These are phyloP conservation scores for Anolis sagrei DNA, from an alignment of 2,113 vertebrate genomes.

Conservation along the genomic window DNA sequence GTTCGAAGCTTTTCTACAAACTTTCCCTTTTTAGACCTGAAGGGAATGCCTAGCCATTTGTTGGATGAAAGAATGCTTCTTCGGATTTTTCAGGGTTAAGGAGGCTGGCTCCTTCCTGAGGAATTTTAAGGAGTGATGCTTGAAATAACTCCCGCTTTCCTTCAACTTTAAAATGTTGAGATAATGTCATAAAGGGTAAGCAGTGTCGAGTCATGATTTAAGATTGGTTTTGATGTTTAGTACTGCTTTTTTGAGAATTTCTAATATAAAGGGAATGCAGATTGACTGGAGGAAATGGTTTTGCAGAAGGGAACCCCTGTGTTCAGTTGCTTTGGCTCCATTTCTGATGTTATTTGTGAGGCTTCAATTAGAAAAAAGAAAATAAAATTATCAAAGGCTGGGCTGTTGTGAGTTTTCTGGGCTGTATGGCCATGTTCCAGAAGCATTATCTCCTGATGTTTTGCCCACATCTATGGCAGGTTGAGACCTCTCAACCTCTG, in stretches of 20 bases:
- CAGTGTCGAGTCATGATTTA: not conserved
- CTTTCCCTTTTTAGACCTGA: not conserved
- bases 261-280: not conserved
- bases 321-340: not conserved
- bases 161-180: not conserved
- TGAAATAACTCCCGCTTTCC: not conserved
- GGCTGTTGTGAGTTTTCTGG: no score
- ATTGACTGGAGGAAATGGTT: not conserved
- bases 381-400: no score
- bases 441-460: no score
- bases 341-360: slow-evolving; percentile 6
- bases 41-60: not conserved
- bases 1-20: no score
- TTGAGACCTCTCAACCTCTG: no score
- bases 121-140: not conserved
- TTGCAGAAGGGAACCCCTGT: not conserved
- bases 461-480: no score
- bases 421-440: no score
- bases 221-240: not conserved
- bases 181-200: not conserved
- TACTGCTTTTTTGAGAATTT: not conserved
- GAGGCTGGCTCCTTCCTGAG: not conserved
- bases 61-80: not conserved
- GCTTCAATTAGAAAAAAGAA: not conserved
- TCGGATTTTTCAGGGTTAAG: not conserved